These are phyloP conservation scores for Gyrodactylus bullatarudis DNA, from an alignment of 1,140 invertebrate genomes.

Conservation along the genomic window DNA sequence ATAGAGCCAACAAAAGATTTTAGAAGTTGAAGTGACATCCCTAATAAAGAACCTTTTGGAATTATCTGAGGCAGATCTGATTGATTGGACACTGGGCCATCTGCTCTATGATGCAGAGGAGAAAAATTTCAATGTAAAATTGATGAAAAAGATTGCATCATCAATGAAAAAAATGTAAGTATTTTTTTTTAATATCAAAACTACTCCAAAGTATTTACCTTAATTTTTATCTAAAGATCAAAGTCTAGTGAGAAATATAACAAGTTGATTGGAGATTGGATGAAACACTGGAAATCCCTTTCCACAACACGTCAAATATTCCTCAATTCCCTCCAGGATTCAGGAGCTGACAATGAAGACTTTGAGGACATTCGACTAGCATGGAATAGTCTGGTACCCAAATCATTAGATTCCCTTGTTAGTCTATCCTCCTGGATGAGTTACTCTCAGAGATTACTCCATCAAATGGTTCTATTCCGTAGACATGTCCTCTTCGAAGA, in stretches of 20 bases:
- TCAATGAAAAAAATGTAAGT: neutral
- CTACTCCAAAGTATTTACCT: too few species aligned
- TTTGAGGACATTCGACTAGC: neutral
- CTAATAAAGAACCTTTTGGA: neutral
- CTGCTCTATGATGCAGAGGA: neutral
- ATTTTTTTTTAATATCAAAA: too few species aligned
- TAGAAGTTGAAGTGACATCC: neutral
- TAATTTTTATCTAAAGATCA: too few species aligned
- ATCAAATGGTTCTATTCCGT: neutral
- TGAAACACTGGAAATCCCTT: neutral
- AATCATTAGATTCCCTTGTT: neutral
- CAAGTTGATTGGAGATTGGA: neutral
- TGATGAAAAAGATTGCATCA: neutral
- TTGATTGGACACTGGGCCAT: neutral
- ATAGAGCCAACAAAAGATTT: neutral
- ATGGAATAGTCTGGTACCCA: neutral
- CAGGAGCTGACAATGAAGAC: too few species aligned
- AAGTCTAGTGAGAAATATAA: too few species aligned
- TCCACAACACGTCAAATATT: neutral
- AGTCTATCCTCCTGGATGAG: neutral
- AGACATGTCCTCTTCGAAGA: neutral
- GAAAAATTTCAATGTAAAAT: neutral
- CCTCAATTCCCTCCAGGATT: neutral
- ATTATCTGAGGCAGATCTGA: neutral
- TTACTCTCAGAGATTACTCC: neutral